Evolutionary conservation across 2,797 vertebrate species (phyloP).

Genomic region (Acanthurus lineatus): DNA sequence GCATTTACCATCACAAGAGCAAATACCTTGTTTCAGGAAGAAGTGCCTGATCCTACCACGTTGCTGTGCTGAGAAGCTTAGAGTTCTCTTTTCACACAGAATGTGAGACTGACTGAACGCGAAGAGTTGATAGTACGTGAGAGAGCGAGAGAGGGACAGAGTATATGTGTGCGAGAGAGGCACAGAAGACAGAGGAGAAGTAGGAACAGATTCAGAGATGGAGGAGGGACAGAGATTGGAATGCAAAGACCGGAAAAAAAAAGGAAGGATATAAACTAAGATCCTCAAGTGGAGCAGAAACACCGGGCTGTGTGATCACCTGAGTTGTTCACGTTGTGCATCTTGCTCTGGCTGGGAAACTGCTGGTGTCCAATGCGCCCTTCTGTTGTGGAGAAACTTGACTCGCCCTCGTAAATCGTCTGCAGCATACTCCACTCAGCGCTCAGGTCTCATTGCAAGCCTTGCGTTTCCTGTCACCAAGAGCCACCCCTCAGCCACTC

Average conservation of each 20-base stretch:
- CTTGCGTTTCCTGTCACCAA: constrained; percentile 85
- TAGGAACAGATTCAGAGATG: constrained; percentile 56
- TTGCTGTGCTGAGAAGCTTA: constrained; percentile 75
- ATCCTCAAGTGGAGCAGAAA: constrained; percentile 49
- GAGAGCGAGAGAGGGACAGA: constrained; percentile 55
- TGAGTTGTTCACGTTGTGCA: constrained; percentile 98
- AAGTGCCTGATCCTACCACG: constrained; percentile 74
- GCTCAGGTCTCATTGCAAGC: constrained; percentile 91
- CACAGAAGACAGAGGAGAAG: constrained; percentile 58
- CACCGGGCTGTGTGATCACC: constrained; percentile 86
- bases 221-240: constrained; percentile 43
- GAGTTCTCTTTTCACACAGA: constrained; percentile 72
- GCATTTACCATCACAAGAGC: constrained; percentile 35
- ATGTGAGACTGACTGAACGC: constrained; percentile 60
- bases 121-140: constrained; percentile 66
- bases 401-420: constrained; percentile 99
- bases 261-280: constrained; percentile 19
- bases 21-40: constrained; percentile 81
- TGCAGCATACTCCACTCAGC: constrained; percentile 98
- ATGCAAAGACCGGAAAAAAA: constrained; percentile 28
- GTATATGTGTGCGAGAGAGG: constrained; percentile 57
- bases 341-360: constrained; percentile 88
- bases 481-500: constrained; percentile 82
- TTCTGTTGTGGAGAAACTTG: constrained; percentile 96
- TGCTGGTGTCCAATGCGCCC: constrained; percentile 92